These are phyloP conservation scores for Leuciscus waleckii DNA, from an alignment of 2,797 vertebrate species.

Conservation along the genomic window DNA sequence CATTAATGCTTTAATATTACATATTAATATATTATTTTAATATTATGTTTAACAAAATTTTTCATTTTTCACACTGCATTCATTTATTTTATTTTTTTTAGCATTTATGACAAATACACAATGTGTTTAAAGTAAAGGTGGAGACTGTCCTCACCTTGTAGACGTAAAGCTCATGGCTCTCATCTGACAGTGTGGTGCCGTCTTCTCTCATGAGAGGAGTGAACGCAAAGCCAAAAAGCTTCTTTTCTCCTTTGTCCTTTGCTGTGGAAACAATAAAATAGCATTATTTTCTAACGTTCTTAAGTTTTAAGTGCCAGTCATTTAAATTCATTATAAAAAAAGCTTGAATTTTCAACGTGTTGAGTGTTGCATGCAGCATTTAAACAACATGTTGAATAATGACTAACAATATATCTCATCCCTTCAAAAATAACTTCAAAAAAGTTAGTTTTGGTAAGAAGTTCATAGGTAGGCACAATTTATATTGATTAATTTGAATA, in stretches of 20 bases:
- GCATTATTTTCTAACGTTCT: background rate
- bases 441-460: background rate
- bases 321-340: background rate
- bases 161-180: slow-evolving; percentile 96
- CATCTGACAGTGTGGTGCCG: slow-evolving; percentile 95
- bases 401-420: background rate
- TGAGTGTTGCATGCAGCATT: background rate
- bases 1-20: background rate
- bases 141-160: slow-evolving; percentile 88
- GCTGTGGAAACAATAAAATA: slow-evolving; percentile 73
- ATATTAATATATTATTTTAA: background rate
- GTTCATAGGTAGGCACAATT: no score
- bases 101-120: background rate
- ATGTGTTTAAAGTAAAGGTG: background rate
- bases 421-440: background rate
- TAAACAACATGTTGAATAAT: background rate
- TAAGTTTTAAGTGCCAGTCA: background rate
- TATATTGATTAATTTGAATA: background rate
- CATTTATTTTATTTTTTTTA: no score
- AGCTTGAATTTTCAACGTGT: background rate
- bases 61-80: no score
- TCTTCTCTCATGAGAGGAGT: slow-evolving; percentile 98
- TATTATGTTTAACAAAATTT: slow-evolving; percentile 2
- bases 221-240: slow-evolving; percentile 97
- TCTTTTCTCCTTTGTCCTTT: slow-evolving; percentile 99